Evolutionary conservation across 2,113 vertebrate species (phyloP).

Genomic region (Siniperca knerii): DNA sequence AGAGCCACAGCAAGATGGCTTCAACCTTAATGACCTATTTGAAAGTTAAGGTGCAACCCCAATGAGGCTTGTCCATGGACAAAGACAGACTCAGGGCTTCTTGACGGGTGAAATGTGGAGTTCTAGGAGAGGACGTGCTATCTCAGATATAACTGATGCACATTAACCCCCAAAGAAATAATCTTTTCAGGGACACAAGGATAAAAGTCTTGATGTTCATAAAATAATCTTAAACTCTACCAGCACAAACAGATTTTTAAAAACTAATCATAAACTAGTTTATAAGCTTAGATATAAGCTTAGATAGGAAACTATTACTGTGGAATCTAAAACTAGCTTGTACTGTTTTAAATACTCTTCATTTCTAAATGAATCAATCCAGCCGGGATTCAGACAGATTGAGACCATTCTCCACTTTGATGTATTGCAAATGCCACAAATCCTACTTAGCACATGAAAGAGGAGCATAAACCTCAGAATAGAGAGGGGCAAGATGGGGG

Average conservation of each 20-base stretch:
- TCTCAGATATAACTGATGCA: slow-evolving; percentile 14
- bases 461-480: slow-evolving; percentile 71
- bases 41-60: slow-evolving; percentile 24
- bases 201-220: slow-evolving; percentile 21
- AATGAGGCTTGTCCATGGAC: slow-evolving; percentile 25
- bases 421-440: slow-evolving; percentile 78
- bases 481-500: slow-evolving; percentile 58
- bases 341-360: slow-evolving; percentile 17
- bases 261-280: slow-evolving; percentile 19
- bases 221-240: slow-evolving; percentile 2
- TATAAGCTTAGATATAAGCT: slow-evolving; percentile 10
- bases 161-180: neutral
- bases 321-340: slow-evolving; percentile 9
- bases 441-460: slow-evolving; percentile 87
- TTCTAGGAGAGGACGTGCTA: neutral
- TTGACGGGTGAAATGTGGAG: neutral
- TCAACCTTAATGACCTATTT: slow-evolving; percentile 34
- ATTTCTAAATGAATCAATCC: slow-evolving; percentile 52
- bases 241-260: neutral
- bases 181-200: slow-evolving; percentile 8
- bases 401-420: slow-evolving; percentile 70
- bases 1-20: slow-evolving; percentile 20
- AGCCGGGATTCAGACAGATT: slow-evolving; percentile 59
- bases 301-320: slow-evolving; percentile 16
- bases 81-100: slow-evolving; percentile 12